Percentiles rank a stretch among this genome's conserved stretches.
Conservation (phyloP, 2,888 invertebrate species). For the Gari tellinella region DNA sequence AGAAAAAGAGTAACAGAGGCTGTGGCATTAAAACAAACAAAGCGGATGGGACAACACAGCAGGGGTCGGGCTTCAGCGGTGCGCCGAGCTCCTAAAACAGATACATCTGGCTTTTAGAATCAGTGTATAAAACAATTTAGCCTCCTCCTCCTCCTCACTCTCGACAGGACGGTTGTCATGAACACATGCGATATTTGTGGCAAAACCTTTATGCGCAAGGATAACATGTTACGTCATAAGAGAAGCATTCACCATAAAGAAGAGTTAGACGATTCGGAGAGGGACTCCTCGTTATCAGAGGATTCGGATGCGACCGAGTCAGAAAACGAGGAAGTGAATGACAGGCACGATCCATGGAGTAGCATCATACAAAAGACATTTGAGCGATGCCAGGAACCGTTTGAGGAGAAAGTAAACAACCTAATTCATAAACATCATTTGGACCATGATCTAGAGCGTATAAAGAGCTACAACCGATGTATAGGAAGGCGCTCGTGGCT, state of each 20-base stretch:
- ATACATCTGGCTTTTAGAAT: no score
- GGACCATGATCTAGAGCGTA: neutral
- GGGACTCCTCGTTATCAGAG: neutral
- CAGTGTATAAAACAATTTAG: no score
- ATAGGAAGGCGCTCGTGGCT: slow-evolving; percentile 9
- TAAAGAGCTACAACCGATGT: slow-evolving; percentile 7
- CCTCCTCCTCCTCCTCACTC: slow-evolving; percentile 22
- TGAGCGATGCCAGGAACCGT: slow-evolving; percentile 14
- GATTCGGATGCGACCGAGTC: neutral
- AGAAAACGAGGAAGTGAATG: slow-evolving; percentile 5
- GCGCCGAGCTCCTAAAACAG: no score
- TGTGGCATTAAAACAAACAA: no score
- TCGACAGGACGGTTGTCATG: slow-evolving; percentile 1
- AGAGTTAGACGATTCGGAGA: neutral
- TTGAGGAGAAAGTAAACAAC: slow-evolving; percentile 12
- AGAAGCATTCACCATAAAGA: slow-evolving; percentile 11
- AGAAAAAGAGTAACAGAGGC: neutral
- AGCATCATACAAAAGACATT: slow-evolving; percentile 12
- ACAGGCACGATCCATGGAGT: slow-evolving; percentile 11
- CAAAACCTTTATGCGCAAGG: slow-evolving; percentile 5
- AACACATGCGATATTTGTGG: slow-evolving; percentile 19
- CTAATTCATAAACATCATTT: slow-evolving; percentile 1
- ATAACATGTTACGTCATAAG: slow-evolving; percentile 18
- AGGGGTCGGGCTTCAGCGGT: no score
- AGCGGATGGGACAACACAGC: neutral